Base-by-base conservation (phyloP, 2,888 invertebrate genomes). In the Mactromeris polynyma region DNA sequence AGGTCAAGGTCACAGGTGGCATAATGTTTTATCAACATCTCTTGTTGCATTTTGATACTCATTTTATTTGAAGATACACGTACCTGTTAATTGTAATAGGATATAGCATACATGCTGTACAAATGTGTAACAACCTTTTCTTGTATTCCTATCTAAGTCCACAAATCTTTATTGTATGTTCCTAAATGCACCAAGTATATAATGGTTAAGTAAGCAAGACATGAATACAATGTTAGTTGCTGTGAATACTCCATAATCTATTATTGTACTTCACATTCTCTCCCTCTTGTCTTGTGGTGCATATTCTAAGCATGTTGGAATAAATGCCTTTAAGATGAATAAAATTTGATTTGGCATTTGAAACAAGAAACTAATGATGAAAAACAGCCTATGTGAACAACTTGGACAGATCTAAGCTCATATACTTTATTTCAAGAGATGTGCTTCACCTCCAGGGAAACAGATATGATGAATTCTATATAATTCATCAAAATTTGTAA, bases 401-500 rank as follows among this genome's bases (percentile, higher is more conserved):
- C 36, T 73, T 73, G 33, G 73, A 73, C 73, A 73, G 31, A 73
- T 73, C 73, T 73, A 36, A 73, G 36, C 36, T 36, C 36, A 73
- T 26, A 73, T 11, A 36, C 36, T 73, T 73, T 26, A 17, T 73
- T 14, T 73, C 58, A 7, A 33, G 73, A 73, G 73, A 73, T 36
- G 19, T 36, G 36, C 73, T 17, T 36, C 36, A 73, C 73, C 73
- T 73, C 73, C 36, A 19, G 73, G 36, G 73, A 73, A 36, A 73
- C 73, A 33, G 73, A 73, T 73, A 73, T 73, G 36, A 73, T 73
- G 73, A 73, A 73, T 73, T 73, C 73, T 73, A 36, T 19, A 14
- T 51, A 83, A 77, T 83, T 83, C 69, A 83, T 77, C 73, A 83
- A 83, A 42, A 42, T 46, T 83, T 40, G 36, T 58, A 83, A 69